Conservation (phyloP, 64 coral and sea anemone genomes). For the Montipora sp. region DNA sequence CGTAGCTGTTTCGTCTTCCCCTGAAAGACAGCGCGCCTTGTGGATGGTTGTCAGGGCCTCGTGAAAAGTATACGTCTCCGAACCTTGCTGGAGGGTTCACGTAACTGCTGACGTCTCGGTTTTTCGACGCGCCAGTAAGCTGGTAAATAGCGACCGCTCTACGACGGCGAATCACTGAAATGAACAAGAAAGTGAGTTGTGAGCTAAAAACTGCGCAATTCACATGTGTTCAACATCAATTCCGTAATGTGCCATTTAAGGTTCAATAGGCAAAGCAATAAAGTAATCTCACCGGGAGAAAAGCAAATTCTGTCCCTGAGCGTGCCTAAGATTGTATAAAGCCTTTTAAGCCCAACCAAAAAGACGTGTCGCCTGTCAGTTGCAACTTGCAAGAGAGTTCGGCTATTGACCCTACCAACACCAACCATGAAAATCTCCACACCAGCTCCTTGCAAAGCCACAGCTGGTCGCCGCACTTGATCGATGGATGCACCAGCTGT, state of each 20-base stretch:
- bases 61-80: slow-evolving; percentile 13
- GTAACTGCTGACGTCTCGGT: slow-evolving; percentile 43
- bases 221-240: not conserved
- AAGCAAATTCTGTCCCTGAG: slow-evolving; percentile 50
- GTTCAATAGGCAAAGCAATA: not conserved
- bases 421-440: slow-evolving; percentile 44
- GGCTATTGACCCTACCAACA: not conserved
- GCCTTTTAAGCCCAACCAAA: not conserved
- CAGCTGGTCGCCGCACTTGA: slow-evolving; percentile 22
- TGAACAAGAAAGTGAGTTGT: not conserved
- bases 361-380: slow-evolving; percentile 42
- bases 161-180: slow-evolving; percentile 9
- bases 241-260: not conserved
- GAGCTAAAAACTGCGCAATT: too few species aligned
- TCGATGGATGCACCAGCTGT: slow-evolving; percentile 26
- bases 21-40: slow-evolving; percentile 35
- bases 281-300: slow-evolving; percentile 30
- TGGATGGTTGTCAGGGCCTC: slow-evolving; percentile 55
- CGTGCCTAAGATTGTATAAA: slow-evolving; percentile 16
- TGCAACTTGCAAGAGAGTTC: slow-evolving; percentile 6
- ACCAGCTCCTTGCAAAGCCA: slow-evolving; percentile 20
- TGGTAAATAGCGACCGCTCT: slow-evolving; percentile 55
- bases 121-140: slow-evolving; percentile 39
- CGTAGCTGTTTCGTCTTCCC: slow-evolving; percentile 49
- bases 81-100: slow-evolving; percentile 51